These are phyloP conservation scores for Chromis chromis DNA, from an alignment of 2,797 vertebrate species.

Conservation along the genomic window DNA sequence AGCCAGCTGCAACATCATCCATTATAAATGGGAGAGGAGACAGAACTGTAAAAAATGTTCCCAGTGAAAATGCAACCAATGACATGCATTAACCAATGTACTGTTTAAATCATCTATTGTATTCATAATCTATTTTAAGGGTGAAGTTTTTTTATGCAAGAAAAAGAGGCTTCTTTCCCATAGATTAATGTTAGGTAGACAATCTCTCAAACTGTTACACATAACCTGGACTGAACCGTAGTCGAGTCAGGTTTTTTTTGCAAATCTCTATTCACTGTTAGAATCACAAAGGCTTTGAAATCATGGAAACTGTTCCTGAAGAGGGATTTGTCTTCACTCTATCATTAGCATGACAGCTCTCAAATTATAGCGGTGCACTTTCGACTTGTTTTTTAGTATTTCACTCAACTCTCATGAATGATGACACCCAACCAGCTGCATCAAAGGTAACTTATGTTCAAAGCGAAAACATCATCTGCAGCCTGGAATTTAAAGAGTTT, in stretches of 20 bases:
- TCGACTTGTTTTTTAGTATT: slow-evolving; percentile 55
- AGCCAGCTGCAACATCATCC: slow-evolving; percentile 9
- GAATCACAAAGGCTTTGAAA: slow-evolving; percentile 21
- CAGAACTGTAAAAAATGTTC: background rate
- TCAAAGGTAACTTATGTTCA: slow-evolving; percentile 64
- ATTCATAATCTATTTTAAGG: background rate
- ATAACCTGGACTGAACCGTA: background rate
- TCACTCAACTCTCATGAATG: slow-evolving; percentile 47
- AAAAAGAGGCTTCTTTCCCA: background rate
- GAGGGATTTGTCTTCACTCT: slow-evolving; percentile 39
- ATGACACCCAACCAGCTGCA: slow-evolving; percentile 55
- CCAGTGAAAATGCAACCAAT: slow-evolving; percentile 4
- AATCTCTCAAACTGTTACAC: slow-evolving; percentile 4
- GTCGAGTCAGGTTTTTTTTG: slow-evolving; percentile 2
- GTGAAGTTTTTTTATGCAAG: background rate
- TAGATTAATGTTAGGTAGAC: background rate
- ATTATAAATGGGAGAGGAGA: slow-evolving; percentile 22
- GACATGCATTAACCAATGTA: background rate
- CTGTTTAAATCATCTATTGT: slow-evolving; percentile 2
- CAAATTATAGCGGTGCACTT: slow-evolving; percentile 41
- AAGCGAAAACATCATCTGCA: slow-evolving; percentile 51
- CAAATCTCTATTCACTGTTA: background rate
- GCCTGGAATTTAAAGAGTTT: slow-evolving; percentile 51
- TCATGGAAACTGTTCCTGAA: slow-evolving; percentile 38
- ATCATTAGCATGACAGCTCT: slow-evolving; percentile 42